A percentile compares a stretch with the other conserved stretches of the same genome.
Evolutionary conservation across 92 coral and sea anemone genomes (phyloP).

Genomic region (Plumapathes pennacea): DNA sequence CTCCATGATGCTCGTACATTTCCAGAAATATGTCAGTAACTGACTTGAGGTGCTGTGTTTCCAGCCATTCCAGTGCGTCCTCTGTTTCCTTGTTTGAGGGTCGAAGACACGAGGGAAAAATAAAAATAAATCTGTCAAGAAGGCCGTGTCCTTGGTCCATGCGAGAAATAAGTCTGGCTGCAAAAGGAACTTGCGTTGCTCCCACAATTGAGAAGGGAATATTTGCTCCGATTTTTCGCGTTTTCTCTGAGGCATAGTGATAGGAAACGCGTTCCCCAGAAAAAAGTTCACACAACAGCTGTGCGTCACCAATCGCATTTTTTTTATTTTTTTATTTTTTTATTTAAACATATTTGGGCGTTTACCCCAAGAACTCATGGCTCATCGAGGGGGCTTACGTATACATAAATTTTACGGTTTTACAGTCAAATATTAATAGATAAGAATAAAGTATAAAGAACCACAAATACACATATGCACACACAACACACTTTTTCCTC

Average conservation of each 20-base stretch:
- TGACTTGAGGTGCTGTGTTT: conserved; percentile 15
- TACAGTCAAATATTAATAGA: too few relatives aligned
- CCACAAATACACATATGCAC: too few relatives aligned
- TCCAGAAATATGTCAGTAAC: conserved; percentile 54
- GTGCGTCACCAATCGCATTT: conserved; percentile 48
- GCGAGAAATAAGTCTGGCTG: conserved; percentile 35
- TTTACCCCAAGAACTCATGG: too few relatives aligned
- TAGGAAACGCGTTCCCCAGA: conserved; percentile 59
- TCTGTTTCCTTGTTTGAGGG: conserved; percentile 46
- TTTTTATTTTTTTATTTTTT: conserved; percentile 45
- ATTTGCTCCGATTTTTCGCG: conserved; percentile 33
- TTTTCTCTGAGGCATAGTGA: conserved; percentile 38
- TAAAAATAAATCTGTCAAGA: conserved; percentile 38
- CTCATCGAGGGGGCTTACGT: too few relatives aligned
- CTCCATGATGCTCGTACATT: conserved; percentile 28
- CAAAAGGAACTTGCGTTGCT: conserved; percentile 41
- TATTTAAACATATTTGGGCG: too few relatives aligned
- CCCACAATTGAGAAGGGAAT: conserved; percentile 40
- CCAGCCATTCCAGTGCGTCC: conserved; percentile 18
- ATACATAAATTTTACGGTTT: too few relatives aligned
- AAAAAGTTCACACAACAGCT: conserved; percentile 53
- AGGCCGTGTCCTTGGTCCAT: conserved; percentile 65
- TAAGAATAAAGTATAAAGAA: too few relatives aligned
- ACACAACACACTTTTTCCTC: too few relatives aligned
- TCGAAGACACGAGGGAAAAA: conserved; percentile 44